These are phyloP conservation scores for Onthophagus sagittarius DNA, from an alignment of 2,888 invertebrate species.

Conservation along the genomic window DNA sequence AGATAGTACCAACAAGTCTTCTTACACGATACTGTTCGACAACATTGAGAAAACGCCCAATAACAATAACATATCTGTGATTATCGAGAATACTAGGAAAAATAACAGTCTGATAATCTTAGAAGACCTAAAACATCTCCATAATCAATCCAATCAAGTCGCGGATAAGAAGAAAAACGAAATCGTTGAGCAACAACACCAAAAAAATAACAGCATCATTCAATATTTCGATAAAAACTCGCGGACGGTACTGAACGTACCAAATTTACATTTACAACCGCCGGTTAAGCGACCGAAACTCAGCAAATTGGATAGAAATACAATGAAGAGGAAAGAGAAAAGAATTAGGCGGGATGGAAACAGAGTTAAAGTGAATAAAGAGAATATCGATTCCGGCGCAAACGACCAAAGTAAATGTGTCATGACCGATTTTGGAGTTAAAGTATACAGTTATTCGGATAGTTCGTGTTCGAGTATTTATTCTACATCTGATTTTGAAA, in stretches of 20 bases:
- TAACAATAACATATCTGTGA: background rate
- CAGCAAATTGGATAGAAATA: conserved; percentile 48
- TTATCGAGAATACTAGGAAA: background rate
- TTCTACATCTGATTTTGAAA: conserved; percentile 51
- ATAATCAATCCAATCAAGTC: background rate
- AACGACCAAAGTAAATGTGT: conserved; percentile 22
- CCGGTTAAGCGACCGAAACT: conserved; percentile 39
- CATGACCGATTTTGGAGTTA: conserved; percentile 39
- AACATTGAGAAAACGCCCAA: background rate
- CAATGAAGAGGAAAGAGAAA: conserved; percentile 39
- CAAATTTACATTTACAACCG: conserved; percentile 36
- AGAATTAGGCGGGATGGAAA: conserved; percentile 27
- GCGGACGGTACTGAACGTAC: conserved; percentile 44
- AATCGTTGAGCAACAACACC: background rate
- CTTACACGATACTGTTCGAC: background rate
- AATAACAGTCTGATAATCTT: background rate
- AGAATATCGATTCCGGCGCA: conserved; percentile 21
- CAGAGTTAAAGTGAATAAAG: conserved; percentile 24
- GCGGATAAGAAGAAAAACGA: background rate
- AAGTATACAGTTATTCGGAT: conserved; percentile 42
- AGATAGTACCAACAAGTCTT: background rate
- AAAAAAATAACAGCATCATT: background rate
- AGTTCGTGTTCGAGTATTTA: conserved; percentile 50
- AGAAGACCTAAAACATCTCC: background rate
- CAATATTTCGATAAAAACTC: conserved; percentile 26